Conservation (phyloP, 1,140 invertebrate genomes). For the Dolichoris vasculosae region DNA sequence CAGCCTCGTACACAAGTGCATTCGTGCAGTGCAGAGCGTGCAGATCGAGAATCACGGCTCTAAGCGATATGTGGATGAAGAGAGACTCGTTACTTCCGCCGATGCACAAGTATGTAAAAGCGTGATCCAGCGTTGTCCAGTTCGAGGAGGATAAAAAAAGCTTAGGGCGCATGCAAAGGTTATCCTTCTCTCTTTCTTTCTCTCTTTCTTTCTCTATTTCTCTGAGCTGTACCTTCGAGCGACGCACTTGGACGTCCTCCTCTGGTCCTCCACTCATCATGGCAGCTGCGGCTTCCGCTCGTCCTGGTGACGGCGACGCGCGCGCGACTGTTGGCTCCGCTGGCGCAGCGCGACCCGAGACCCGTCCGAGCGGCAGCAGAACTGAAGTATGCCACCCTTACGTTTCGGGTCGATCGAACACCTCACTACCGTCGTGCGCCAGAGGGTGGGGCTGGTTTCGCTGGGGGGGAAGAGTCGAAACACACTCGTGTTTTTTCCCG, state of each 20-base stretch:
- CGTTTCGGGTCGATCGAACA: slow-evolving; percentile 69
- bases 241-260: slow-evolving; percentile 13
- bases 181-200: too few species aligned
- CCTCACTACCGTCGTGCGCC: neutral
- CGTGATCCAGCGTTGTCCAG: too few species aligned
- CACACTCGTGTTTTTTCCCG: neutral
- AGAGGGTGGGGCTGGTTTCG: slow-evolving; percentile 14
- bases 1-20: neutral
- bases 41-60: neutral
- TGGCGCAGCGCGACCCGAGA: slow-evolving; percentile 68
- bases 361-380: slow-evolving; percentile 21
- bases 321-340: slow-evolving; percentile 64
- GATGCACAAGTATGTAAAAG: neutral
- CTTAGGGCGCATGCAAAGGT: neutral
- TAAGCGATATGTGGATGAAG: too few species aligned
- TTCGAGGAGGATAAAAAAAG: neutral
- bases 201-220: too few species aligned
- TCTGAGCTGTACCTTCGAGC: slow-evolving; percentile 2
- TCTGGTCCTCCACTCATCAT: neutral
- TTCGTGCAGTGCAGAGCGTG: neutral
- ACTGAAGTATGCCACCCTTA: slow-evolving; percentile 47
- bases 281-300: neutral
- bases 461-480: neutral
- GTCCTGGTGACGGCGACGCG: slow-evolving; percentile 39
- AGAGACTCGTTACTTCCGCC: too few species aligned